Conservation (phyloP, 2,797 vertebrate species). For the Sternarchorhynchus goeldii region DNA sequence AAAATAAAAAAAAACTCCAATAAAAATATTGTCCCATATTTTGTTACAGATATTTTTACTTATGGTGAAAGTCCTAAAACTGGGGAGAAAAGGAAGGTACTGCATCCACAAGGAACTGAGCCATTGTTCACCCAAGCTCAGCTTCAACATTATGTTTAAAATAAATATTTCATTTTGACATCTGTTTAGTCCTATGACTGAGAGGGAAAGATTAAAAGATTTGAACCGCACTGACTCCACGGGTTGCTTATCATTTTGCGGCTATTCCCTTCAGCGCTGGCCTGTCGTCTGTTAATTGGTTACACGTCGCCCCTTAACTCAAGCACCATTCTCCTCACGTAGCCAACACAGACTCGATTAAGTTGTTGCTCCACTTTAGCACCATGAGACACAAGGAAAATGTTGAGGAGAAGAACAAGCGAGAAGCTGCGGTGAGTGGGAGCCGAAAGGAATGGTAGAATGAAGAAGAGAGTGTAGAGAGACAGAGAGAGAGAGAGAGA, state of each 20-base stretch:
- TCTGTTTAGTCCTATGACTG: background rate
- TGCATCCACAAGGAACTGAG: background rate
- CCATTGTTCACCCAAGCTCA: background rate
- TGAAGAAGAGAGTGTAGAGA: background rate
- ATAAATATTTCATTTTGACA: background rate
- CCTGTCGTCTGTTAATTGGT: constrained; percentile 74
- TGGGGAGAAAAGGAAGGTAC: constrained; percentile 27
- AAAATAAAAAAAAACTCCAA: constrained; percentile 39
- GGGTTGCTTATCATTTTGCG: constrained; percentile 69
- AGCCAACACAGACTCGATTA: constrained; percentile 71
- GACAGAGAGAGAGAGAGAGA: background rate
- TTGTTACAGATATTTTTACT: constrained; percentile 52
- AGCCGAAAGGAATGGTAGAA: background rate
- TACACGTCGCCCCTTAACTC: constrained; percentile 49
- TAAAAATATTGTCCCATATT: constrained; percentile 53
- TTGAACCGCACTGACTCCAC: constrained; percentile 43
- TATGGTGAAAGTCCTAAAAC: constrained; percentile 49
- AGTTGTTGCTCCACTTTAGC: constrained; percentile 76
- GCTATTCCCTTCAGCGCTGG: constrained; percentile 69
- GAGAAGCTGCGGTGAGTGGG: constrained; percentile 19
- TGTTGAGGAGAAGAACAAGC: constrained; percentile 29
- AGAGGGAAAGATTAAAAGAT: constrained; percentile 42
- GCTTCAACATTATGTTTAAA: background rate
- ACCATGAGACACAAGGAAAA: constrained; percentile 68
- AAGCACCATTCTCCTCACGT: constrained; percentile 67